phyloP scores from a whole-genome alignment of 1,140 invertebrate species.

The Lordiphosa collinella region DNA sequence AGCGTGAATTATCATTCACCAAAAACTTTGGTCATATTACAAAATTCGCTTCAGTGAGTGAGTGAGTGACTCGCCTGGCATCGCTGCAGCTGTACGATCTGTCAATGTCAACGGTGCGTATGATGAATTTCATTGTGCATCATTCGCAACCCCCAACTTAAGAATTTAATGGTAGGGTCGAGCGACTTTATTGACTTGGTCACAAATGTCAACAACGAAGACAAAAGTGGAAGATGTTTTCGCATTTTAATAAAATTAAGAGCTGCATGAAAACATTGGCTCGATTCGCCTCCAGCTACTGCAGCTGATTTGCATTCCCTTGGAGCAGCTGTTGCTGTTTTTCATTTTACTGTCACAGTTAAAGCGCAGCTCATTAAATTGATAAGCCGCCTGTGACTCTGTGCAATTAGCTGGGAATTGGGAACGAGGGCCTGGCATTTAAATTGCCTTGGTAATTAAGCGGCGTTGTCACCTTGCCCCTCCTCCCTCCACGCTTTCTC shows the following conservation, averaged over 20 bases:
- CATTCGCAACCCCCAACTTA: slow-evolving; percentile 2
- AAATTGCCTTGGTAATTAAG: slow-evolving; percentile 41
- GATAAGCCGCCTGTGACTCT: slow-evolving; percentile 39
- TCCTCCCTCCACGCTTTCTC: background rate
- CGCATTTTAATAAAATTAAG: too few relatives aligned
- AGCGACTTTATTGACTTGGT: slow-evolving; percentile 18
- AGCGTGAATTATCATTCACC: slow-evolving; percentile 25
- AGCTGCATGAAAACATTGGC: too few relatives aligned
- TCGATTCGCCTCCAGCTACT: too few relatives aligned
- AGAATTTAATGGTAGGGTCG: too few relatives aligned
- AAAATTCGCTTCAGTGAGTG: slow-evolving; percentile 48
- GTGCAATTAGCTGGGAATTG: slow-evolving; percentile 38
- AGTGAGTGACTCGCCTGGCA: slow-evolving; percentile 6
- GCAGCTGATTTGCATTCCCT: too few relatives aligned
- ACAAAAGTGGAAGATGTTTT: too few relatives aligned
- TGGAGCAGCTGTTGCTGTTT: too few relatives aligned
- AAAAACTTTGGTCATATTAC: slow-evolving; percentile 60
- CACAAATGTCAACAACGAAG: slow-evolving; percentile 8
- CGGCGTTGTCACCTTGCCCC: slow-evolving; percentile 27
- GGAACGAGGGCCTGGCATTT: slow-evolving; percentile 14
- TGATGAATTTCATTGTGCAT: slow-evolving; percentile 71
- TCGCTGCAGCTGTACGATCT: slow-evolving; percentile 48
- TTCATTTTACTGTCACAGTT: too few relatives aligned
- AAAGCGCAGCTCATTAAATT: slow-evolving; percentile 40
- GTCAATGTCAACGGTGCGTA: slow-evolving; percentile 75